Evolutionary conservation across 2,888 invertebrate species (phyloP).

Genomic region (Patella ulyssiponensis): DNA sequence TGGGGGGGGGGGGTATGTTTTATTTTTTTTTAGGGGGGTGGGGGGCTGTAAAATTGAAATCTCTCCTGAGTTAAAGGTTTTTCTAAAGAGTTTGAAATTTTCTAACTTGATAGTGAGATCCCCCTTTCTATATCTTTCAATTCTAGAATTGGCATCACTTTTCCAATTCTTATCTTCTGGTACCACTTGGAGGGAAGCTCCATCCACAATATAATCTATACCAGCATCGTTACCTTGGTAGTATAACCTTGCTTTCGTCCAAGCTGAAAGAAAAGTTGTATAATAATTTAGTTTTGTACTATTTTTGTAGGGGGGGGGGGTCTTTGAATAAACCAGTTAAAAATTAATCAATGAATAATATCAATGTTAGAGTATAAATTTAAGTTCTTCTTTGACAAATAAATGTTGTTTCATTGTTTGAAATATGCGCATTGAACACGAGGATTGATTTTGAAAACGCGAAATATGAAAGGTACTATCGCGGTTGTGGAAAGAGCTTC

Average conservation of each 20-base stretch:
- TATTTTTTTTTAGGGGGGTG: too few relatives aligned
- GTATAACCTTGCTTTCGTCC: slow-evolving; percentile 30
- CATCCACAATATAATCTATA: slow-evolving; percentile 42
- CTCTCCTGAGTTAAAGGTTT: too few relatives aligned
- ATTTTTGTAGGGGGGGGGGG: too few relatives aligned
- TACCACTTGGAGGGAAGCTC: slow-evolving; percentile 34
- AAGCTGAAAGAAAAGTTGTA: slow-evolving; percentile 11
- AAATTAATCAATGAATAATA: not conserved
- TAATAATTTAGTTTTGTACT: too few relatives aligned
- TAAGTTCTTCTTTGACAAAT: too few relatives aligned
- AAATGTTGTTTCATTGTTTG: too few relatives aligned
- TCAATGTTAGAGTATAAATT: not conserved
- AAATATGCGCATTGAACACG: too few relatives aligned
- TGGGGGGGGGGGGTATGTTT: too few relatives aligned
- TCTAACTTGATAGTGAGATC: slow-evolving; percentile 37
- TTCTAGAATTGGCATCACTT: slow-evolving; percentile 36
- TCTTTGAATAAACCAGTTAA: not conserved
- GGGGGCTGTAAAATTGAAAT: too few relatives aligned
- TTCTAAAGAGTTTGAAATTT: not conserved
- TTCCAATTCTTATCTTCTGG: slow-evolving; percentile 38
- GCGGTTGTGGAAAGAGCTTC: too few relatives aligned
- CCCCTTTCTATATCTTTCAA: slow-evolving; percentile 40
- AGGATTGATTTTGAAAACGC: too few relatives aligned
- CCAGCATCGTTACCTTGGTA: slow-evolving; percentile 44
- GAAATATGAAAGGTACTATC: too few relatives aligned